phyloP scores from a whole-genome alignment of 2,888 invertebrate species.

The Perizoma affinitatum region DNA sequence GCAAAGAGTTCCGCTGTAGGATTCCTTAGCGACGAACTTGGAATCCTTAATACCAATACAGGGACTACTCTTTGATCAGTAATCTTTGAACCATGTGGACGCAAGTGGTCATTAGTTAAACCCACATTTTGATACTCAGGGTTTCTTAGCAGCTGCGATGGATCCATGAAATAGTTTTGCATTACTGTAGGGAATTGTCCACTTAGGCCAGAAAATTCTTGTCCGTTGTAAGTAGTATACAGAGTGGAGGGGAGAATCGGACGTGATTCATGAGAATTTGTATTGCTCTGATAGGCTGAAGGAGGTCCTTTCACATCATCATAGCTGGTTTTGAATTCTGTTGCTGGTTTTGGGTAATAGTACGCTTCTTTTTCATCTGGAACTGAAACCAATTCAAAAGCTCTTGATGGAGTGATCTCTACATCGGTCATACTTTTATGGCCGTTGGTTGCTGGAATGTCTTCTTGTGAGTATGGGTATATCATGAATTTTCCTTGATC shows the following conservation, averaged over 20 bases:
- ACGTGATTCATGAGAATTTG: conserved; percentile 35
- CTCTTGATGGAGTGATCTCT: conserved; percentile 84
- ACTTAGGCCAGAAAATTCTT: conserved; percentile 71
- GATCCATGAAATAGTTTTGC: conserved; percentile 76
- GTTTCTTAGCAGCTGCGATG: conserved; percentile 69
- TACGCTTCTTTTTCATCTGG: conserved; percentile 65
- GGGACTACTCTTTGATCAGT: conserved; percentile 78
- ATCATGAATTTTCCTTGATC: conserved; percentile 85
- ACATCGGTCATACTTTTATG: conserved; percentile 65
- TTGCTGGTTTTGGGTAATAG: conserved; percentile 61
- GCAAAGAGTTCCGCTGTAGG: conserved; percentile 81
- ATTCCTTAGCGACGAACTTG: conserved; percentile 81
- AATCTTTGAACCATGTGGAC: conserved; percentile 61
- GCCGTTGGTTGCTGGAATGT: conserved; percentile 75
- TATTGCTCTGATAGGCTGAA: conserved; percentile 43
- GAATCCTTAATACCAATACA: conserved; percentile 83
- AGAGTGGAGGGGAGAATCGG: conserved; percentile 59
- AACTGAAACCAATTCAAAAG: conserved; percentile 73
- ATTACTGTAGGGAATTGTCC: conserved; percentile 76
- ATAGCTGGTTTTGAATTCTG: conserved; percentile 58
- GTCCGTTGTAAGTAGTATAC: conserved; percentile 78
- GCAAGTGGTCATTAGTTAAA: conserved; percentile 75
- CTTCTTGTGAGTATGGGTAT: conserved; percentile 88
- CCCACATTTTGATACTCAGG: conserved; percentile 80
- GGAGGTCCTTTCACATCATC: conserved; percentile 55